These are phyloP conservation scores for Mesorhabditis spiculigera DNA, from an alignment of 2,888 invertebrate genomes.

Conservation along the genomic window DNA sequence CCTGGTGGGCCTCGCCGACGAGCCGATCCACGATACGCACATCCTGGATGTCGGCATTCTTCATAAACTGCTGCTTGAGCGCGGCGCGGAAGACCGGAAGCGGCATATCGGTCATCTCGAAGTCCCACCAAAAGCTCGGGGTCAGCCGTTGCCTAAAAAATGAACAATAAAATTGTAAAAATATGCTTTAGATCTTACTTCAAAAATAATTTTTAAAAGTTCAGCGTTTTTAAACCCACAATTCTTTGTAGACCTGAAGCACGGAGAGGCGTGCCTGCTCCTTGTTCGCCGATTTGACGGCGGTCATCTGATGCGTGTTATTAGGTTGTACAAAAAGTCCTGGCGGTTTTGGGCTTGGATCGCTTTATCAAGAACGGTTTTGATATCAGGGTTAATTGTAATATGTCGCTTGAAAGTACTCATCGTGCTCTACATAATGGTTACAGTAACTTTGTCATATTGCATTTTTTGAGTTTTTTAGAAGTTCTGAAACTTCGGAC, in stretches of 20 bases:
- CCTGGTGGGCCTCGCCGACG: conserved; percentile 55
- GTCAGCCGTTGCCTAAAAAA: conserved; percentile 48
- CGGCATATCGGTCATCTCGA: conserved; percentile 50
- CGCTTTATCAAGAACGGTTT: too few relatives aligned
- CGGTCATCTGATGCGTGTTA: conserved; percentile 58
- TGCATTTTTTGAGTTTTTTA: too few relatives aligned
- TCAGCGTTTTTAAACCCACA: conserved; percentile 54
- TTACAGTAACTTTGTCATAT: too few relatives aligned
- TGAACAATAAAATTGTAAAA: too few relatives aligned
- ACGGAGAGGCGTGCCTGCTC: conserved; percentile 61
- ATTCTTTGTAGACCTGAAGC: conserved; percentile 61
- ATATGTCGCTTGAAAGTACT: too few relatives aligned
- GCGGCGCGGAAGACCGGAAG: conserved; percentile 55
- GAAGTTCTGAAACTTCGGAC: too few relatives aligned
- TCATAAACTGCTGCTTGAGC: conserved; percentile 60
- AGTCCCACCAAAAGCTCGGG: conserved; percentile 55
- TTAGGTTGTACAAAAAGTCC: too few relatives aligned
- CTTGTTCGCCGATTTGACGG: conserved; percentile 59
- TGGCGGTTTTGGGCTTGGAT: too few relatives aligned
- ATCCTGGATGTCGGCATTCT: conserved; percentile 62
- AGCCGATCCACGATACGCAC: conserved; percentile 62
- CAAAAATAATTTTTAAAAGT: too few relatives aligned
- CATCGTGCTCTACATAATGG: too few relatives aligned
- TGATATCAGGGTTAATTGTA: too few relatives aligned
- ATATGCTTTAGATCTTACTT: too few relatives aligned